Evolutionary conservation across 1,140 invertebrate species (phyloP).

Genomic region (Drosophila varians): DNA sequence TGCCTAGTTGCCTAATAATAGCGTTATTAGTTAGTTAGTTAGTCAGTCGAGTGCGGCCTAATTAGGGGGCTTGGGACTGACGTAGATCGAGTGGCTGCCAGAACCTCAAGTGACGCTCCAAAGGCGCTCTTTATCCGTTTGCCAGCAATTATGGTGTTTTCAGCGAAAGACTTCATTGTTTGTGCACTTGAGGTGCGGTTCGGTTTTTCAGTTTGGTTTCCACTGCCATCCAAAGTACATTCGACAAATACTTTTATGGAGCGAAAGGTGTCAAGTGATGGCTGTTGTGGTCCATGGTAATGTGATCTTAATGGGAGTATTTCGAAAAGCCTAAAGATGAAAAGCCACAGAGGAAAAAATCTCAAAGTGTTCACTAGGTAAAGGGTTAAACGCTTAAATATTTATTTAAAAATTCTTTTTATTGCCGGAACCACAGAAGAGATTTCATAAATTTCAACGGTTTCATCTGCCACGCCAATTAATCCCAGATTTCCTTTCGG

Average conservation of each 20-base stretch:
- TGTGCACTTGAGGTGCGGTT: constrained; percentile 14
- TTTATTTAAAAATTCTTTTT: neutral
- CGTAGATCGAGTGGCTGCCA: constrained; percentile 25
- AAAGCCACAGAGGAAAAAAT: neutral
- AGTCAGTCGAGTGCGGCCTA: constrained; percentile 45
- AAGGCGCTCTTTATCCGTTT: constrained; percentile 6
- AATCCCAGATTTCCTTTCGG: constrained; percentile 46
- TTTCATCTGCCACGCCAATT: constrained; percentile 19
- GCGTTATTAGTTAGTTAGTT: constrained; percentile 66
- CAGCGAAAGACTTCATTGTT: constrained; percentile 21
- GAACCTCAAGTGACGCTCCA: constrained; percentile 25
- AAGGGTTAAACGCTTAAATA: neutral
- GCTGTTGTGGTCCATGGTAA: constrained; percentile 28
- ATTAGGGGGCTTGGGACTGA: constrained; percentile 28
- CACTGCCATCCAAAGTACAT: constrained; percentile 10
- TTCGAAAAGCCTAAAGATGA: neutral
- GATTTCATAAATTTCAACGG: neutral
- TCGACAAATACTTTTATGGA: constrained; percentile 19
- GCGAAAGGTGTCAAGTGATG: constrained; percentile 35
- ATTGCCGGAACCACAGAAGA: neutral
- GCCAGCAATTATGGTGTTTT: constrained; percentile 22
- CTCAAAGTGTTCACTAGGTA: neutral
- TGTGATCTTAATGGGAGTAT: constrained; percentile 29
- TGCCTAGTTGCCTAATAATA: constrained; percentile 61
- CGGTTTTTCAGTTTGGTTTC: constrained; percentile 9